A percentile compares a stretch with the other conserved stretches of the same genome.
Evolutionary conservation across 2,113 vertebrate genomes (phyloP).

Genomic region (Sigmodon hispidus): DNA sequence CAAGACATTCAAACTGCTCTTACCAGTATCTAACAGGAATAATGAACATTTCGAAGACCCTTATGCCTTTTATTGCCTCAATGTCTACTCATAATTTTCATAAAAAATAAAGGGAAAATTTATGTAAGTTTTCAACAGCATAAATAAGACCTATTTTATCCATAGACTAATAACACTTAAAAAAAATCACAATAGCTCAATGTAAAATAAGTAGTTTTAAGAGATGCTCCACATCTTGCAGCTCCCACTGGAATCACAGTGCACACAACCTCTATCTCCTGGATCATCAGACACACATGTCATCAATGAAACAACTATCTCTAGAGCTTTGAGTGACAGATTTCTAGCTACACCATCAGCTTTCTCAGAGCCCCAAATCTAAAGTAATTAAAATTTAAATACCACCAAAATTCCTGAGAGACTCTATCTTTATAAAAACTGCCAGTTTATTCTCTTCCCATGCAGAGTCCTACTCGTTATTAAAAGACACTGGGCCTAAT

Average conservation of each 20-base stretch:
- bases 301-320: slow-evolving; percentile 34
- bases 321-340: slow-evolving; percentile 22
- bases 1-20: slow-evolving; percentile 11
- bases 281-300: background rate
- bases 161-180: background rate
- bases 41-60: slow-evolving; percentile 36
- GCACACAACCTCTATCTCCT: background rate
- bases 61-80: background rate
- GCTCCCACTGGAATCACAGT: background rate
- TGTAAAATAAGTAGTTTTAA: slow-evolving; percentile 20
- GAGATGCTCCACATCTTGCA: background rate
- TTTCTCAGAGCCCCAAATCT: slow-evolving; percentile 51
- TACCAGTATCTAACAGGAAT: background rate
- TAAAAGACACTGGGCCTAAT: slow-evolving; percentile 68
- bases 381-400: slow-evolving; percentile 73
- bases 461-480: slow-evolving; percentile 58
- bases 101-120: slow-evolving; percentile 36
- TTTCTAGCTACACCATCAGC: slow-evolving; percentile 35
- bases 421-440: slow-evolving; percentile 68
- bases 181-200: background rate
- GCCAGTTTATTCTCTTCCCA: slow-evolving; percentile 59
- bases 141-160: slow-evolving; percentile 46
- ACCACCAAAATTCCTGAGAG: slow-evolving; percentile 61
- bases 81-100: slow-evolving; percentile 37
- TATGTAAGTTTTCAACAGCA: background rate